Evolutionary conservation across 2,113 vertebrate genomes (phyloP), one percentile per base, ranked within the genome.

Genomic region (Calyptomena viridis): DNA sequence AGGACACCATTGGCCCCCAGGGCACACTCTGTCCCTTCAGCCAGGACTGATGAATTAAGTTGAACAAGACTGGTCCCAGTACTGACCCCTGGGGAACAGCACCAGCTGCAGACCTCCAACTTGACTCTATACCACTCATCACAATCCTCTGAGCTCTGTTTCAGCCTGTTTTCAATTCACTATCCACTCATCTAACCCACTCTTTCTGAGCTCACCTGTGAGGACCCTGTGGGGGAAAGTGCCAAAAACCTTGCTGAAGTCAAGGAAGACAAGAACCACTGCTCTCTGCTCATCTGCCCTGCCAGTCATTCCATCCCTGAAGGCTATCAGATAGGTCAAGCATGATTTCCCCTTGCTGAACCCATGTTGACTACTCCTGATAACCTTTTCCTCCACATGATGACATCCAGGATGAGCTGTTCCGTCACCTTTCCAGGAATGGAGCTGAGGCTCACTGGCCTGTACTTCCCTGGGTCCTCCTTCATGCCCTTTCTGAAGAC

Each of bases 391-490:
- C 79, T 84, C 14, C 56, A 23, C 64, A 16, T 28, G 47, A 17
- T 77, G 56, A 56, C 79, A 77, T 56, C 76, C 72, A 84, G 63
- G 56, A 77, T 84, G 87, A 84, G 64, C 87, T 90, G 87, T 90
- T 63, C 72, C 64, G 17, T 90, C 62, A 84, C 87, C 79, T 84
- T 84, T 90, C 22, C 87, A 44, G 72, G 63, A 25, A 49, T 77
- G 72, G 31, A 84, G 56, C 63, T 63, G 40, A 55, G 72, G 31
- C 55, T 84, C 55, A 5, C 64, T 84, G 87, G 25, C n/a, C 71
- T 68, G 55, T 1, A 13, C 11, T 4, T 83, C 55, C 21, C 87
- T 84, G 79, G 35, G 21, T 35, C 55, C 40, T 55, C 71, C 47
- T 56, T 24, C 2, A 0, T 76, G 87, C 55, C 79, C 72, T 84